Base-by-base conservation (phyloP, 2,797 vertebrate genomes). In the Xenops minutus region DNA sequence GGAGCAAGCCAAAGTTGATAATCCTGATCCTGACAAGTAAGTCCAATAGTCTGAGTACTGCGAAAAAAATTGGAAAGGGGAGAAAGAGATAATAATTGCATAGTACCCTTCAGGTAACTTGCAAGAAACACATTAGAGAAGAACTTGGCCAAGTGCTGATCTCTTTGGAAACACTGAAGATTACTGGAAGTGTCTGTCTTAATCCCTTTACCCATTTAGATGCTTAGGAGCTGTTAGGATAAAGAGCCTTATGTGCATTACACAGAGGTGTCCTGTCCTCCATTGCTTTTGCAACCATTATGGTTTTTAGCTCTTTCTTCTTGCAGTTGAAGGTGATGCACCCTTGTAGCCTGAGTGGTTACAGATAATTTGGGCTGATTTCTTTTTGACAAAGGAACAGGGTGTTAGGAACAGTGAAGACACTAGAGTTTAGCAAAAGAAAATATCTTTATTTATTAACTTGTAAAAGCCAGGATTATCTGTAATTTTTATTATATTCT, bases 1-100 rank as follows among this genome's bases (percentile, higher is more conserved):
- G 99, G 99, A 99, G 90, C 99, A 99, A 97, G 99, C 99, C 44
- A 99, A 99, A 97, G 99, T 99, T 93, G 99, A 99, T 97, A 99
- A 99, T 95, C 99, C 99, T 16, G 99, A 99, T 85, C 98, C 99
- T 95, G 99, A 99, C 84, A 99, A 99, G 99, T 99, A 97, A 97
- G 99, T 98, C 27, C 26, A 27, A 37, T 27, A 54, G 29, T 79
- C 56, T 71, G 30, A 71, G 21, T 73, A 43, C 37, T 82, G 58
- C 34, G 67, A 4, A n/a, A 59, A 24, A 62, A 18, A 59, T 69
- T 79, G 23, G 30, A 61, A 52, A 63, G 5, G 34, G 44, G 52
- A 73, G 5, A 51, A 82, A 39, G 39, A 18, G 7, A 11, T 21
- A 27, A 9, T 34, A 18, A 39, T 19, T 74, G 29, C 32, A 14